These are phyloP conservation scores for Hirtodrosophila cameraria DNA, from an alignment of 2,888 invertebrate species.

Conservation along the genomic window DNA sequence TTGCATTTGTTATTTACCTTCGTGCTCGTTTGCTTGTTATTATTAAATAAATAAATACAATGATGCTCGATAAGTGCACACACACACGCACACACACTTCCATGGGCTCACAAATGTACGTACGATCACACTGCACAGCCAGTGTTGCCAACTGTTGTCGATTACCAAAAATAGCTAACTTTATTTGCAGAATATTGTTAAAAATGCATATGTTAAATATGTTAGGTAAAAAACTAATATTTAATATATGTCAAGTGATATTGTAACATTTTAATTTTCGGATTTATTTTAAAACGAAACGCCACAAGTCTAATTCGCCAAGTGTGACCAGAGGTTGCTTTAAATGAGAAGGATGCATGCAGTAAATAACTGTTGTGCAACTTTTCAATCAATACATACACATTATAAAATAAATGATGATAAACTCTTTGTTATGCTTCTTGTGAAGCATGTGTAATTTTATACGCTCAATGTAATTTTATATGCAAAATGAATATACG, in stretches of 20 bases:
- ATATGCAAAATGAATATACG: slow-evolving; percentile 48
- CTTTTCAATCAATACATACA: slow-evolving; percentile 3
- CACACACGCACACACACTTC: background rate
- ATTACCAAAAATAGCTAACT: too few relatives aligned
- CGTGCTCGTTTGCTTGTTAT: slow-evolving; percentile 39
- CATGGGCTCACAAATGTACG: background rate
- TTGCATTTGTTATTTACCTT: slow-evolving; percentile 49
- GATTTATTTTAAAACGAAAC: too few relatives aligned
- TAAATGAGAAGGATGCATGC: background rate
- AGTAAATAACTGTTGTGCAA: slow-evolving; percentile 11
- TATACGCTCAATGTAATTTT: slow-evolving; percentile 66
- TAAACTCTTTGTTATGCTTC: slow-evolving; percentile 19
- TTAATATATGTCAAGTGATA: too few relatives aligned
- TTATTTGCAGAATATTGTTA: too few relatives aligned
- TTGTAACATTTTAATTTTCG: too few relatives aligned
- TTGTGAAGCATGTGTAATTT: slow-evolving; percentile 52
- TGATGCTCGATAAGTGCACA: slow-evolving; percentile 65
- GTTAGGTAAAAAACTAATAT: too few relatives aligned
- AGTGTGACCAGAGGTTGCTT: too few relatives aligned
- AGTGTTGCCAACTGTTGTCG: too few relatives aligned
- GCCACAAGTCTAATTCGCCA: too few relatives aligned
- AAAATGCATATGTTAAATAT: too few relatives aligned
- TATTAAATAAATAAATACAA: slow-evolving; percentile 39
- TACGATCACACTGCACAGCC: too few relatives aligned
- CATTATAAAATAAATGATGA: slow-evolving; percentile 10